Evolutionary conservation across 2,797 vertebrate species (phyloP).

Genomic region (Epinephelus malabaricus): DNA sequence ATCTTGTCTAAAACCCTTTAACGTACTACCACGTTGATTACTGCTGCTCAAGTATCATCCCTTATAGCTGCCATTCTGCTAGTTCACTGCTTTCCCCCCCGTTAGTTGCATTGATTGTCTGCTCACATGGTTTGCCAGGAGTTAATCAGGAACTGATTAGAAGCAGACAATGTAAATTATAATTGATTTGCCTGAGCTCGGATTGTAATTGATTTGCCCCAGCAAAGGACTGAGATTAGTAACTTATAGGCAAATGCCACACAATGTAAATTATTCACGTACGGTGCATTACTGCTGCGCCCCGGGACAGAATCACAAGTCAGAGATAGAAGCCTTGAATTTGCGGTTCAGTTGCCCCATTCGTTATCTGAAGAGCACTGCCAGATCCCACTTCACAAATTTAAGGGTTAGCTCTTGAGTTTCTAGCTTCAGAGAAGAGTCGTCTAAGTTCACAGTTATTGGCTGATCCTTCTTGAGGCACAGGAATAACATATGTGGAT

Average conservation of each 20-base stretch:
- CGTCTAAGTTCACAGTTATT: slow-evolving; percentile 43
- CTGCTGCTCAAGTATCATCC: slow-evolving; percentile 15
- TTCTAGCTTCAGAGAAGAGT: slow-evolving; percentile 24
- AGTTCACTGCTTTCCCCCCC: slow-evolving; percentile 14
- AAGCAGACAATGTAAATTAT: slow-evolving; percentile 55
- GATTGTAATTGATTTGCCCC: slow-evolving; percentile 67
- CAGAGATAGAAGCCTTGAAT: slow-evolving; percentile 39
- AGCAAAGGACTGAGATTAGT: slow-evolving; percentile 58
- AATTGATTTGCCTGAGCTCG: slow-evolving; percentile 67
- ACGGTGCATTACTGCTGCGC: slow-evolving; percentile 41
- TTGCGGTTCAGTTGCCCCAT: slow-evolving; percentile 31
- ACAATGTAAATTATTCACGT: slow-evolving; percentile 60
- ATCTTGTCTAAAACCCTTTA: slow-evolving; percentile 6
- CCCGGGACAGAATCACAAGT: slow-evolving; percentile 48
- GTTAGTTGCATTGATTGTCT: slow-evolving; percentile 64
- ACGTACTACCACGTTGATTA: slow-evolving; percentile 24
- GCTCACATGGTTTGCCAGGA: slow-evolving; percentile 60
- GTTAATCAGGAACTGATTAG: slow-evolving; percentile 78
- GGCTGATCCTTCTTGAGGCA: slow-evolving; percentile 44
- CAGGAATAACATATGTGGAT: slow-evolving; percentile 35
- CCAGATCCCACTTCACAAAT: slow-evolving; percentile 32
- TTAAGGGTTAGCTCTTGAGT: slow-evolving; percentile 24
- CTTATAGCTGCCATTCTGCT: slow-evolving; percentile 14
- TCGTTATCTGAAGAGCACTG: slow-evolving; percentile 35
- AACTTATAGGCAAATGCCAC: slow-evolving; percentile 48